Evolutionary conservation across 2,888 invertebrate species (phyloP).

Genomic region (Pammene fasciana): DNA sequence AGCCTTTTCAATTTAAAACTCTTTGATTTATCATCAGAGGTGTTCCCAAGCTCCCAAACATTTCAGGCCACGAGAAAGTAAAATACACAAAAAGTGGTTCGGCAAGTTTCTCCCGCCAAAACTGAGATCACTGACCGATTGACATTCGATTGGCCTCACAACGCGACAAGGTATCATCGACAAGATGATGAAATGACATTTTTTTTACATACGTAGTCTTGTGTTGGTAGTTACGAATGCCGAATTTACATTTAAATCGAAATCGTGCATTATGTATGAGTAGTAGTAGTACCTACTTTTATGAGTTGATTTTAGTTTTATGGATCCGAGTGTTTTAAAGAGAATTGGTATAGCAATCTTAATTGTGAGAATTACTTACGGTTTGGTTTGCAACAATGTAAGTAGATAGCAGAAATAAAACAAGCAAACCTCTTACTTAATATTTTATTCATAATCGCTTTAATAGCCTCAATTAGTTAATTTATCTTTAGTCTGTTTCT

Average conservation of each 20-base stretch:
- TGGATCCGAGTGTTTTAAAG: slow-evolving; percentile 12
- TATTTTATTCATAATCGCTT: too few species aligned
- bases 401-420: background rate
- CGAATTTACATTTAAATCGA: slow-evolving; percentile 41
- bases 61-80: slow-evolving; percentile 70
- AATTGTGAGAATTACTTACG: slow-evolving; percentile 3
- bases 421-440: too few species aligned
- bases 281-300: slow-evolving; percentile 25
- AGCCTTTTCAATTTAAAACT: slow-evolving; percentile 47
- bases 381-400: background rate
- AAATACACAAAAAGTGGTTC: slow-evolving; percentile 76
- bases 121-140: slow-evolving; percentile 77
- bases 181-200: slow-evolving; percentile 46
- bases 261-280: slow-evolving; percentile 33
- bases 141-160: slow-evolving; percentile 69
- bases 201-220: slow-evolving; percentile 28
- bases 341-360: slow-evolving; percentile 13
- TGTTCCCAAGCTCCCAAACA: slow-evolving; percentile 40
- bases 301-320: slow-evolving; percentile 20
- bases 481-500: too few species aligned
- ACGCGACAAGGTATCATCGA: slow-evolving; percentile 49
- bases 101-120: slow-evolving; percentile 82
- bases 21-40: slow-evolving; percentile 49
- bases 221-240: slow-evolving; percentile 21
- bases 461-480: too few species aligned